Conservation (phyloP, 2,888 invertebrate genomes). For the Crocallis elinguaria region DNA sequence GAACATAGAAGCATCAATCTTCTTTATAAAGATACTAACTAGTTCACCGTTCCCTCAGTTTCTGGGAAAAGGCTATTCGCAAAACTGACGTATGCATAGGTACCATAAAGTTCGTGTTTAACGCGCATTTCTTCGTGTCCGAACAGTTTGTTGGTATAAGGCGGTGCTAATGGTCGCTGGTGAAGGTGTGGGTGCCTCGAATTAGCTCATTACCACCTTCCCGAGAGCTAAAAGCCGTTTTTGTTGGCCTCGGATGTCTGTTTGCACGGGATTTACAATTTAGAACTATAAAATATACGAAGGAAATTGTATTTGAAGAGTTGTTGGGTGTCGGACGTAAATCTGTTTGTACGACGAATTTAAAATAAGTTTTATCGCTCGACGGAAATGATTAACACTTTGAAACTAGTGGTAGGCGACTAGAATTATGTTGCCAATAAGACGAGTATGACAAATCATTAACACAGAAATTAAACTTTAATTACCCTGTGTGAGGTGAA, state of each 20-base stretch:
- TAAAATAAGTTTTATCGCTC: conserved; percentile 32
- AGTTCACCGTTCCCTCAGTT: conserved; percentile 11
- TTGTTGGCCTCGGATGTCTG: conserved; percentile 53
- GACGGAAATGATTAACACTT: conserved; percentile 35
- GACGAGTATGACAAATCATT: conserved; percentile 43
- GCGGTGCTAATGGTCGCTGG: conserved; percentile 52
- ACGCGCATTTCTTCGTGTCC: conserved; percentile 18
- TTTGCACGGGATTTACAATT: conserved; percentile 51
- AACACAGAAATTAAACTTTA: conserved; percentile 53
- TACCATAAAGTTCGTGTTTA: conserved; percentile 21
- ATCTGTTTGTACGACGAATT: conserved; percentile 32
- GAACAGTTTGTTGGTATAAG: conserved; percentile 46
- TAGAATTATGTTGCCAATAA: conserved; percentile 39
- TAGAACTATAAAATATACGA: conserved; percentile 33
- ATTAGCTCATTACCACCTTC: conserved; percentile 63
- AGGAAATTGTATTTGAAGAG: conserved; percentile 29
- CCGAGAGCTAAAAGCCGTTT: conserved; percentile 52
- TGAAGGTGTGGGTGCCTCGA: conserved; percentile 52
- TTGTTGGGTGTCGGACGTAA: conserved; percentile 26
- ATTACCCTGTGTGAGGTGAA: conserved; percentile 68
- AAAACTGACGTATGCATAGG: conserved; percentile 6
- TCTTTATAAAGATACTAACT: conserved; percentile 4
- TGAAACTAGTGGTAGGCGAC: conserved; percentile 24
- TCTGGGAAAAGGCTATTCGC: conserved; percentile 19
- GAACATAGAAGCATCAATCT: conserved; percentile 19